These are phyloP conservation scores for Pollachius pollachius DNA, from an alignment of 2,113 vertebrate genomes.

Conservation along the genomic window DNA sequence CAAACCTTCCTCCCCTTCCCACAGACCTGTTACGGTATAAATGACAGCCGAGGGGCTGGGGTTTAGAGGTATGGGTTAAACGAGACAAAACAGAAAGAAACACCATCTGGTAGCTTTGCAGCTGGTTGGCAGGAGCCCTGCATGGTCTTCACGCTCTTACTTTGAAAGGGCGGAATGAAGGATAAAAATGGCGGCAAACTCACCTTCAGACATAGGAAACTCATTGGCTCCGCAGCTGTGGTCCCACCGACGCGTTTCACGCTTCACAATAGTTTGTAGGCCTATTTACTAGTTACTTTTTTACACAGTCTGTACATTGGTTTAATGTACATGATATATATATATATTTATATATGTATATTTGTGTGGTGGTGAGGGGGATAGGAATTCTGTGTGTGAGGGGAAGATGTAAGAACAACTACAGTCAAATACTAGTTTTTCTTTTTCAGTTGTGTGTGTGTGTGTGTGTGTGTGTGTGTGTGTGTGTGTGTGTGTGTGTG, in stretches of 20 bases:
- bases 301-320: neutral
- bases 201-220: slow-evolving; percentile 22
- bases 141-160: neutral
- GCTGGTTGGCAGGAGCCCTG: neutral
- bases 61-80: neutral
- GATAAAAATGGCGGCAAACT: slow-evolving; percentile 9
- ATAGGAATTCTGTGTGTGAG: no score
- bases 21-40: slow-evolving; percentile 3
- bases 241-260: slow-evolving; percentile 8
- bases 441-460: no score
- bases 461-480: no score
- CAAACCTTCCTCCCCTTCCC: neutral
- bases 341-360: neutral
- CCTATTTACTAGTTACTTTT: neutral
- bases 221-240: slow-evolving; percentile 16
- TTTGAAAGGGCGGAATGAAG: neutral
- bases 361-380: neutral
- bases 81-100: neutral
- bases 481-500: no score
- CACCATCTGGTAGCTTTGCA: slow-evolving; percentile 8
- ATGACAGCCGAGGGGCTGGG: neutral
- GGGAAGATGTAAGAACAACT: no score
- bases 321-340: slow-evolving; percentile 4
- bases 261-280: neutral
- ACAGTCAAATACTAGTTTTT: no score